A percentile compares a stretch with the other conserved stretches of the same genome.
Conservation (phyloP, 2,797 vertebrate genomes). For the Caiman crocodilus region DNA sequence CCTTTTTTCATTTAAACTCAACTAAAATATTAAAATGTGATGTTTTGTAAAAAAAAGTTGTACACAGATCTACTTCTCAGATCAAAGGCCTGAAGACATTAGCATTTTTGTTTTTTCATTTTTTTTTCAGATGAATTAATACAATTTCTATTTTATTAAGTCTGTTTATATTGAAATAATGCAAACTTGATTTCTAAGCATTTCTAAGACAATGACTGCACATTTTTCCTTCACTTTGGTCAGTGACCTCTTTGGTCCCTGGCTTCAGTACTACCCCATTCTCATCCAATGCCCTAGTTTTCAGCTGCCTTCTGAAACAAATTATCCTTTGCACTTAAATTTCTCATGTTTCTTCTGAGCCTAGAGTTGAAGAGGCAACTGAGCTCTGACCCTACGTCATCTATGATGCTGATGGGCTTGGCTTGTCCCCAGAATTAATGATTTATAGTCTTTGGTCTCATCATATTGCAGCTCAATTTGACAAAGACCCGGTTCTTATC, state of each 20-base stretch:
- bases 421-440: background rate
- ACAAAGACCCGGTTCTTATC: background rate
- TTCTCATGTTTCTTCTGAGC: background rate
- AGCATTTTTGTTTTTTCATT: background rate
- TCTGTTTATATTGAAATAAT: background rate
- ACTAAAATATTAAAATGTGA: background rate
- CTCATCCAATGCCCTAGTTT: background rate
- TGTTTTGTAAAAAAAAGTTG: background rate
- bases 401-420: background rate
- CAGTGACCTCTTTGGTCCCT: background rate
- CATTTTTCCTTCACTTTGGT: background rate
- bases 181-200: background rate
- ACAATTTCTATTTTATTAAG: background rate
- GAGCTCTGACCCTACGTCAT: background rate
- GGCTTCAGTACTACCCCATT: background rate
- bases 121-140: background rate
- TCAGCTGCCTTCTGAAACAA: background rate
- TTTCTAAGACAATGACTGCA: background rate
- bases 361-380: background rate
- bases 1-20: background rate
- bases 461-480: background rate
- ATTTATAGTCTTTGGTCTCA: background rate
- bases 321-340: background rate
- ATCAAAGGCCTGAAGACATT: background rate
- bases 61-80: background rate